These are phyloP conservation scores for Aurelia sp. DNA, from an alignment of 30 jellyfish, hydroid and myxozoan species.

Conservation along the genomic window DNA sequence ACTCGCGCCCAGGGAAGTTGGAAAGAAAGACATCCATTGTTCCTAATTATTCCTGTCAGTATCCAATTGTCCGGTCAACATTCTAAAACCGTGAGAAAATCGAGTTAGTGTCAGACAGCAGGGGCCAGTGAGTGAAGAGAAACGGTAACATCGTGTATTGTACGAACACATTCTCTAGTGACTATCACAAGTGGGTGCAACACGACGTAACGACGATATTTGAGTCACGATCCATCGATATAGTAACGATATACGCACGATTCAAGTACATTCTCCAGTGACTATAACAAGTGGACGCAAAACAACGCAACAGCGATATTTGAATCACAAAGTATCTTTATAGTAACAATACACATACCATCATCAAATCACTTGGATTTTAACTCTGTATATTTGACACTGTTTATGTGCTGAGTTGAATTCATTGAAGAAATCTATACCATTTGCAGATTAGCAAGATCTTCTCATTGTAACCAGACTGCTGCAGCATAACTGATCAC, in stretches of 20 bases:
- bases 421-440: not conserved
- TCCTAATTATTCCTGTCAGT: constrained; percentile 60
- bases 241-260: constrained; percentile 3
- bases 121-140: constrained; percentile 35
- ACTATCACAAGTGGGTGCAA: not conserved
- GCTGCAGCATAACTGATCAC: too few relatives aligned
- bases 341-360: not conserved
- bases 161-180: constrained; percentile 4
- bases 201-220: constrained; percentile 14
- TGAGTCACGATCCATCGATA: not conserved
- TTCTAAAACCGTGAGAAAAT: constrained; percentile 73
- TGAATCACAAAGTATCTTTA: not conserved
- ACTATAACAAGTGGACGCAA: not conserved
- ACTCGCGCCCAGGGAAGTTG: constrained; percentile 24
- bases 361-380: too few relatives aligned
- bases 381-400: too few relatives aligned
- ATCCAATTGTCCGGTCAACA: constrained; percentile 49
- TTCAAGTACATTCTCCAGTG: constrained; percentile 3
- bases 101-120: constrained; percentile 63
- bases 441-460: constrained; percentile 1
- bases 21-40: constrained; percentile 41
- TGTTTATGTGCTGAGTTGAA: not conserved
- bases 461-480: too few relatives aligned
- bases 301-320: constrained; percentile 11
- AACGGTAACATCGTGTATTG: constrained; percentile 21